phyloP scores from a whole-genome alignment of 1,140 invertebrate genomes.

The Bactericera cockerelli region DNA sequence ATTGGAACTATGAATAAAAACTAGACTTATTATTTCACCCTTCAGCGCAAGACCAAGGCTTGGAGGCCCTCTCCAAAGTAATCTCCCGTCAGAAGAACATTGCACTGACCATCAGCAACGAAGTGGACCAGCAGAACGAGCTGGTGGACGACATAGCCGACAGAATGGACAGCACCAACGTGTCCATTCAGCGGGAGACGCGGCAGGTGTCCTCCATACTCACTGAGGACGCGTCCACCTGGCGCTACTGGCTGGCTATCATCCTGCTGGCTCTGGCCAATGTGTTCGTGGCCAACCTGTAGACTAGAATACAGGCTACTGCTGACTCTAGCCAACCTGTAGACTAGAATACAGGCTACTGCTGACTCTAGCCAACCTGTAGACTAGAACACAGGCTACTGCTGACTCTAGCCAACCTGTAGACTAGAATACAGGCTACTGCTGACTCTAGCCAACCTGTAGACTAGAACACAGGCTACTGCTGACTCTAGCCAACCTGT shows the following conservation, averaged over 20 bases:
- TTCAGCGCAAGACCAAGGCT: conserved; percentile 55
- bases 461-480: too few species aligned
- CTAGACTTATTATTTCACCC: too few species aligned
- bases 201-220: conserved; percentile 44
- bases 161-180: conserved; percentile 51
- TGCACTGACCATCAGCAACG: conserved; percentile 51
- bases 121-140: conserved; percentile 70
- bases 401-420: too few species aligned
- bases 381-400: too few species aligned
- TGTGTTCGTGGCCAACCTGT: conserved; percentile 19
- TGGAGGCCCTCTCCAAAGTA: conserved; percentile 57
- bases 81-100: conserved; percentile 62
- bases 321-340: too few species aligned
- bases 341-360: too few species aligned
- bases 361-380: too few species aligned
- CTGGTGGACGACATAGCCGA: conserved; percentile 62
- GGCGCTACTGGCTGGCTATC: conserved; percentile 51
- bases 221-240: conserved; percentile 46
- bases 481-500: too few species aligned
- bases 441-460: too few species aligned
- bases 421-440: too few species aligned
- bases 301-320: too few species aligned
- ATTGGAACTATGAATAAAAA: too few species aligned
- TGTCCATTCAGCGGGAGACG: conserved; percentile 48
- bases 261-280: conserved; percentile 43